phyloP scores from a whole-genome alignment of 2,888 invertebrate species.

The Meghimatium bilineatum region DNA sequence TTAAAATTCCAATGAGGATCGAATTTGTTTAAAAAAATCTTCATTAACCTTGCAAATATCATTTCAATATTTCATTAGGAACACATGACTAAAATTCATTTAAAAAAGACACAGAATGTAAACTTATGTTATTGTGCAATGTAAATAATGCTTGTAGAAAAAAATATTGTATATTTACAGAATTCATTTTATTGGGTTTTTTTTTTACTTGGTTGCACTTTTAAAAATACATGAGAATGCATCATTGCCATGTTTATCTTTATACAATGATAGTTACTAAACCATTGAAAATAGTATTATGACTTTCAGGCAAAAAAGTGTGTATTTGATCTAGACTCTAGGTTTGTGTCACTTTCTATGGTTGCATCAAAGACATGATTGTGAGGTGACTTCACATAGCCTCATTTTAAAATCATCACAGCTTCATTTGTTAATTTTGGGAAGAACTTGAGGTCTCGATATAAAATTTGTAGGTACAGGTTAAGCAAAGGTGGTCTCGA shows the following conservation, averaged over 20 bases:
- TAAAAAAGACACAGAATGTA: neutral
- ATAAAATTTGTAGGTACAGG: no score
- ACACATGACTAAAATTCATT: neutral
- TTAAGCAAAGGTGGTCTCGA: no score
- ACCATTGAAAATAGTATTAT: no score
- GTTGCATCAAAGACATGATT: no score
- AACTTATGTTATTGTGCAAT: conserved; percentile 8
- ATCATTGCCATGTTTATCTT: neutral
- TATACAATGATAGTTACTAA: neutral
- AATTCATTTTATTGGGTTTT: neutral
- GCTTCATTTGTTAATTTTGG: no score
- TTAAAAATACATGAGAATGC: neutral
- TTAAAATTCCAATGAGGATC: neutral
- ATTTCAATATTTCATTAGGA: conserved; percentile 8
- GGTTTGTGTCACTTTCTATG: no score
- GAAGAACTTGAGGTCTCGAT: no score
- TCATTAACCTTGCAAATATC: neutral
- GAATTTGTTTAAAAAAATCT: neutral
- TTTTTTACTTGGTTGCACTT: neutral
- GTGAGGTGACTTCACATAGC: no score
- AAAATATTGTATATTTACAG: conserved; percentile 14
- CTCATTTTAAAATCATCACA: no score
- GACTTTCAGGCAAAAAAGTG: no score
- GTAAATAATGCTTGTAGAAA: conserved; percentile 38
- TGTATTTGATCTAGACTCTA: no score